Base-by-base conservation (phyloP, 2,888 invertebrate species). In the Dasysyrphus albostriatus region DNA sequence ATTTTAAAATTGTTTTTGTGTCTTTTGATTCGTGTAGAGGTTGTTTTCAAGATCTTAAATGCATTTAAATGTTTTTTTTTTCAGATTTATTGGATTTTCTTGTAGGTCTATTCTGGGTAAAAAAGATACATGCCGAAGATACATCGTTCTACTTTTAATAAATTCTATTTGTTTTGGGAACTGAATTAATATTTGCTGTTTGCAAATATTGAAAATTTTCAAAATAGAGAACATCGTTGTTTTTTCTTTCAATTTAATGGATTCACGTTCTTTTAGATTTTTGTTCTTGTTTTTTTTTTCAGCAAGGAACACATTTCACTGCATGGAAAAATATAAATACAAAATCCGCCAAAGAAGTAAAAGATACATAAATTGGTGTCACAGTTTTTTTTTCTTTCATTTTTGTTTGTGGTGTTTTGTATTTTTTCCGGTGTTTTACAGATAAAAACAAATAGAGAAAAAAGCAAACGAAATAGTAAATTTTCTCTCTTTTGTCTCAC, bases 211-310 rank as follows among this genome's bases (percentile, higher is more conserved):
- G 75, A 56, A 16, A 24, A 32, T 59, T 65, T 65, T 69, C 16
- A 58, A 80, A 84, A 84, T 80, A 84, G 70, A 84, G 70, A 84
- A 59, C 80, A 5, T 49, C 32, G 32, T 19, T 63, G 8, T 47
- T n/a, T n/a, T 29, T 77, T 61, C 42, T 58, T 51, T 51, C n/a
- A 10, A 24, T 51, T 81, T 75, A 82, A 72, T 82, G 78, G 59
- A 49, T 54, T 44, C 82, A 73, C 44, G 59, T 47, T 58, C 24
- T 24, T 56, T 16, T 39, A 47, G 37, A 4, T 42, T 19, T 7
- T 16, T 16, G 1, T 9, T 51, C 19, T 58, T 19, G 1, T 32
- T 19, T 24, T 58, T 10, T 29, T 2, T 51, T 29, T 24, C 73
- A 54, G 39, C 14, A 37, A 54, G 32, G 42, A 49, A 51, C 32